phyloP scores from a whole-genome alignment of 1,140 invertebrate genomes.

The Halesus radiatus region DNA sequence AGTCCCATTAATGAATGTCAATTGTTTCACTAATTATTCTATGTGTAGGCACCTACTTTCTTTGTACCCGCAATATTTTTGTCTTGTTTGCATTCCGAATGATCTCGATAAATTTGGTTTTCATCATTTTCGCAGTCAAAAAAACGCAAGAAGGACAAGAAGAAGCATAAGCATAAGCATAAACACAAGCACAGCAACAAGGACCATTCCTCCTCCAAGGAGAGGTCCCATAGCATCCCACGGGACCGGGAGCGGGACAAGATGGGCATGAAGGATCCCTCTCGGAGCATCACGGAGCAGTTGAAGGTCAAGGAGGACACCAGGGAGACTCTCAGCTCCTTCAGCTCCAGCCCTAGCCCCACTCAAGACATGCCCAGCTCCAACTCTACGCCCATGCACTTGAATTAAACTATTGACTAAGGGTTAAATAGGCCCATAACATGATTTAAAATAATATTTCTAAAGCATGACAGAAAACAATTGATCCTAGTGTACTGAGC shows the following conservation, averaged over 20 bases:
- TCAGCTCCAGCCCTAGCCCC: slow-evolving; percentile 70
- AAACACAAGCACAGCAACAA: slow-evolving; percentile 83
- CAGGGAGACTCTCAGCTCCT: slow-evolving; percentile 73
- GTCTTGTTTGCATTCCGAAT: too few species aligned
- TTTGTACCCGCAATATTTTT: too few species aligned
- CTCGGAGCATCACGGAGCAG: slow-evolving; percentile 59
- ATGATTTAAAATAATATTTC: too few species aligned
- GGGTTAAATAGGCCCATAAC: too few species aligned
- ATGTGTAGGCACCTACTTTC: too few species aligned
- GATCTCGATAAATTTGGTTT: too few species aligned
- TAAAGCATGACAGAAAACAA: too few species aligned
- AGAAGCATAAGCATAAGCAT: slow-evolving; percentile 85
- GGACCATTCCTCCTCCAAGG: slow-evolving; percentile 73
- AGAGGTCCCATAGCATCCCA: slow-evolving; percentile 73
- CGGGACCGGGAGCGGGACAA: slow-evolving; percentile 50
- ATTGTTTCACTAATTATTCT: too few species aligned
- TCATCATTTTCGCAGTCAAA: slow-evolving; percentile 70
- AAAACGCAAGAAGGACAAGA: slow-evolving; percentile 87
- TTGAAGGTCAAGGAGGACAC: slow-evolving; percentile 71
- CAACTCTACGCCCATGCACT: slow-evolving; percentile 29
- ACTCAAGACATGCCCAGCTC: slow-evolving; percentile 54
- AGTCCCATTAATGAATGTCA: too few species aligned
- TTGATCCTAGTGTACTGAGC: too few species aligned
- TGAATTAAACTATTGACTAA: background rate
- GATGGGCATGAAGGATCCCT: slow-evolving; percentile 43